phyloP scores from a whole-genome alignment of 1,140 invertebrate genomes.

The Bombus affinis region DNA sequence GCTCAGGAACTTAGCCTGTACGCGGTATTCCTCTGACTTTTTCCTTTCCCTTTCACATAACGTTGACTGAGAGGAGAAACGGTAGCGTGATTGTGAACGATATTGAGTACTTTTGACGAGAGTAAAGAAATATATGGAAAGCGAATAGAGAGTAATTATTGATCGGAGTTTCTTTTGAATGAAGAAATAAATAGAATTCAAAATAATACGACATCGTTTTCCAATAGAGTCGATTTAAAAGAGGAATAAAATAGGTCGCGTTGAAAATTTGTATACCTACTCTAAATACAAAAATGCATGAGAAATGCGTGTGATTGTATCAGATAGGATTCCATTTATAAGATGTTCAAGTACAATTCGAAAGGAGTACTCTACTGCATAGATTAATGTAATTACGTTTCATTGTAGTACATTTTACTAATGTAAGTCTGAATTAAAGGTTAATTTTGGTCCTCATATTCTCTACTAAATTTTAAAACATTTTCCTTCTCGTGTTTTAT shows the following conservation, averaged over 20 bases:
- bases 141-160: neutral
- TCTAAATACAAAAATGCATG: neutral
- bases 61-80: neutral
- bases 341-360: too few relatives aligned
- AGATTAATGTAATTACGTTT: neutral
- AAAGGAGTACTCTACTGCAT: too few relatives aligned
- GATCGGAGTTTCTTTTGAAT: neutral
- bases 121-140: too few relatives aligned
- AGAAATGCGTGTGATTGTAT: too few relatives aligned
- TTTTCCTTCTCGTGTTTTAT: neutral
- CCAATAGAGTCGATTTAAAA: neutral
- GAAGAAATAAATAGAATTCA: too few relatives aligned
- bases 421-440: neutral
- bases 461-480: neutral
- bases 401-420: neutral
- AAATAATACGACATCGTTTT: too few relatives aligned
- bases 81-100: too few relatives aligned
- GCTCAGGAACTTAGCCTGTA: too few relatives aligned
- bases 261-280: neutral
- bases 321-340: too few relatives aligned
- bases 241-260: neutral
- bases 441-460: neutral
- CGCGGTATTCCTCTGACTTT: too few relatives aligned
- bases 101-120: neutral
- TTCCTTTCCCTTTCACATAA: neutral